Base-by-base conservation (phyloP, 1,140 invertebrate genomes). In the Bombus waltoni region DNA sequence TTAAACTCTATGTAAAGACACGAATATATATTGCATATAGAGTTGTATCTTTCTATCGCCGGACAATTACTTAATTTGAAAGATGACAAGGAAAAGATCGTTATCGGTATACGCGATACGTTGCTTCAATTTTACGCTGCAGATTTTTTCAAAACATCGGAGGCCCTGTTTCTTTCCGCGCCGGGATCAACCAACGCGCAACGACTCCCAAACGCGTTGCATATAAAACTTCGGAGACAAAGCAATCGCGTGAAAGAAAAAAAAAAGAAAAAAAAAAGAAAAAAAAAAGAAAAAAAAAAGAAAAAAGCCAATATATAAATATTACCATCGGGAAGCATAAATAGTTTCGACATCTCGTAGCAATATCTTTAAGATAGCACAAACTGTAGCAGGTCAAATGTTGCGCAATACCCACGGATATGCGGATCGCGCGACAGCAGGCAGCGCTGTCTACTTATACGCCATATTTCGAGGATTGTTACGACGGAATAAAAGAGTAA, bases 381-480 rank as follows among this genome's bases (percentile, higher is more conserved):
- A 59, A 76, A 74, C 59, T n/a, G 44, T 35, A 28, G 1, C 47
- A 38, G 42, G 3, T 77, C 40, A 32, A 32, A 81, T 35, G 44
- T 53, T 18, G 1, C 22, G 15, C 71, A 40, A 28, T 72, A 86
- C 35, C 32, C 47, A 57, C n/a, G 68, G 53, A 89, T 89, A 90
- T 84, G 32, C 80, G 65, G 66, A 38, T 9, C 13, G 18, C 35
- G 35, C 18, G 47, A n/a, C 32, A 78, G 76, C 28, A 59, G 42
- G 32, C 68, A 71, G 22, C 44, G 53, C 15, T 90, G 86, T 85
- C 86, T 90, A 83, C 86, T 90, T 90, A 90, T 90, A 90, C 89
- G 73, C 6, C 83, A 83, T 90, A 88, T 90, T 87, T 91, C 81
- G 87, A 84, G 84, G 71, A 90, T 87, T 87, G 89, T 91, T 91